Base-by-base conservation (phyloP, 2,888 invertebrate genomes). In the Drosophila kuntzei region DNA sequence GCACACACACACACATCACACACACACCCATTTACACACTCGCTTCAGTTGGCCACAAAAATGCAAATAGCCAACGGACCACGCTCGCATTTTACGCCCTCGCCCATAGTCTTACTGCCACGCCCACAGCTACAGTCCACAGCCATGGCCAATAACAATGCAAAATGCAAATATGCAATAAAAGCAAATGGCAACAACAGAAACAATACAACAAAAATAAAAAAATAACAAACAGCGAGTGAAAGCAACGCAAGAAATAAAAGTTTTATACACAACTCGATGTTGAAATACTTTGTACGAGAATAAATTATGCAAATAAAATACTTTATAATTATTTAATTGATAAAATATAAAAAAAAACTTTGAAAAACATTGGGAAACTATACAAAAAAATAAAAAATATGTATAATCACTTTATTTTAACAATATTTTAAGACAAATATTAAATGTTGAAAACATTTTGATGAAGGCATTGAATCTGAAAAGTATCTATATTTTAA, bases 121-220 rank as follows among this genome's bases (percentile, higher is more conserved):
- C 32, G 0, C 54, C 47, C 54, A 46, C 39, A 11, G 39, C 34
- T 16, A 22, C 44, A 20, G 11, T 44, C 11, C 61, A 44, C 44
- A 53, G 46, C 50, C 61, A 64, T 36, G 79, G 77, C 87, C 83
- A 86, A 83, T 83, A 83, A 83, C 86, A 83, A 83, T 83, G 84
- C 81, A 72, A 81, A 85, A 83, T 83, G 77, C 84, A 86, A 86
- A 86, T 83, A 83, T 80, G 74, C 79, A 86, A 83, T 79, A 79
- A 85, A 81, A 77, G 65, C 76, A 77, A 81, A 84, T 71, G 65
- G 68, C 58, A 75, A 65, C 62, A 61, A 51, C 44, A 65, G 18
- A 47, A 44, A 60, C 54, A 36, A 73, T 16, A 64, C 41, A 25
- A 37, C n/a, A 63, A 43, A 67, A 59, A 34, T 27, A 59, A 57